Percentiles rank a stretch among this genome's conserved stretches.
Conservation (phyloP, 2,113 vertebrate species). For the Nothoprocta pentlandii region DNA sequence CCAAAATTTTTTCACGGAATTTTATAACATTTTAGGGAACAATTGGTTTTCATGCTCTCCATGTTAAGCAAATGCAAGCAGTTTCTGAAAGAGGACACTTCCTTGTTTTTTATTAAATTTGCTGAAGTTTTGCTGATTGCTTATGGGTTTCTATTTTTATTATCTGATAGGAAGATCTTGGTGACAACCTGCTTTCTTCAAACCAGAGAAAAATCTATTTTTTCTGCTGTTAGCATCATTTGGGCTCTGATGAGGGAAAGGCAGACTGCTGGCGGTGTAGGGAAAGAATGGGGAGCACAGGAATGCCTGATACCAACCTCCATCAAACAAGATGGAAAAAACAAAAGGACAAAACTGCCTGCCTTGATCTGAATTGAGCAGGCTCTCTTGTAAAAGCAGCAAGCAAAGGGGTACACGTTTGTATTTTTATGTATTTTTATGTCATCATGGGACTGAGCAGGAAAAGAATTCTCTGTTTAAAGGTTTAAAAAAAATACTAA, state of each 20-base stretch:
- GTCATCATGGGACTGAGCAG: background rate
- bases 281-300: background rate
- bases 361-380: background rate
- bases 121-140: background rate
- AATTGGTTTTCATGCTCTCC: background rate
- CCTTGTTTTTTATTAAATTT: background rate
- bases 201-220: background rate
- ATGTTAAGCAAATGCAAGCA: background rate
- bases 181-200: background rate
- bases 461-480: background rate
- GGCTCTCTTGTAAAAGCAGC: background rate
- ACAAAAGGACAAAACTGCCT: background rate
- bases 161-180: background rate
- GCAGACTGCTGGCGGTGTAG: background rate
- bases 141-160: slow-evolving; percentile 9
- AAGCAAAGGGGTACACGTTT: background rate
- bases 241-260: background rate
- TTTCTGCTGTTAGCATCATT: background rate
- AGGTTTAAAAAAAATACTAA: background rate
- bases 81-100: background rate
- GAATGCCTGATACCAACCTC: background rate
- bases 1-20: background rate
- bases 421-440: background rate
- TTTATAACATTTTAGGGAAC: background rate
- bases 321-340: background rate